phyloP scores from a whole-genome alignment of 2,113 vertebrate genomes.

The Murina feae region DNA sequence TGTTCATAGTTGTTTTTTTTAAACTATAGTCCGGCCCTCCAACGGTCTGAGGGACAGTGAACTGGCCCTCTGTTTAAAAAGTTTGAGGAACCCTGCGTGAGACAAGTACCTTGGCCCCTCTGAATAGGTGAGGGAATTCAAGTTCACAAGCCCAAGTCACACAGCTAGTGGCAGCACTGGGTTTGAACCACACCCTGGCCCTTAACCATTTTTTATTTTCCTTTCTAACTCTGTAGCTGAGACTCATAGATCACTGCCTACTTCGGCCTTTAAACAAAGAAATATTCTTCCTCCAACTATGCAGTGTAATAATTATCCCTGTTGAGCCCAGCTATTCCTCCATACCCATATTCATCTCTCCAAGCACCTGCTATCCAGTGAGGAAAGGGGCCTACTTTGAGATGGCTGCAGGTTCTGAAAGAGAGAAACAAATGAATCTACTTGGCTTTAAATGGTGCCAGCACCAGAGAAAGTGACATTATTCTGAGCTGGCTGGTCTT shows the following conservation, averaged over 20 bases:
- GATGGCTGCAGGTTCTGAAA: not conserved
- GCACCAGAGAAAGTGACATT: not conserved
- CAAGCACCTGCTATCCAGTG: not conserved
- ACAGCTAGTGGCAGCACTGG: too few species aligned
- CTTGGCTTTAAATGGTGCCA: not conserved
- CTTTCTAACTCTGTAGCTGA: not conserved
- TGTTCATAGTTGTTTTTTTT: too few species aligned
- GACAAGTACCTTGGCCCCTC: not conserved
- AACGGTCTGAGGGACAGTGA: too few species aligned
- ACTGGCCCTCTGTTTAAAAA: too few species aligned
- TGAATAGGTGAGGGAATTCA: not conserved
- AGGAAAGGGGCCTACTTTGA: not conserved
- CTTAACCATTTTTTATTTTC: not conserved
- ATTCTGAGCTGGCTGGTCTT: not conserved
- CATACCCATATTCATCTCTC: not conserved
- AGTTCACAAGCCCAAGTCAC: not conserved
- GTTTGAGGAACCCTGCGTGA: too few species aligned
- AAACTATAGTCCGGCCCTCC: too few species aligned
- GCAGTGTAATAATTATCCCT: not conserved
- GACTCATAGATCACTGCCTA: not conserved
- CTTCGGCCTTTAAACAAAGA: constrained; percentile 45
- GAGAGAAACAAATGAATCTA: not conserved
- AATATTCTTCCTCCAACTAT: not conserved
- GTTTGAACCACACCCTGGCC: not conserved
- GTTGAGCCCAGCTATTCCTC: not conserved